phyloP scores from a whole-genome alignment of 2,888 invertebrate genomes.

The Hirtodrosophila confusa region DNA sequence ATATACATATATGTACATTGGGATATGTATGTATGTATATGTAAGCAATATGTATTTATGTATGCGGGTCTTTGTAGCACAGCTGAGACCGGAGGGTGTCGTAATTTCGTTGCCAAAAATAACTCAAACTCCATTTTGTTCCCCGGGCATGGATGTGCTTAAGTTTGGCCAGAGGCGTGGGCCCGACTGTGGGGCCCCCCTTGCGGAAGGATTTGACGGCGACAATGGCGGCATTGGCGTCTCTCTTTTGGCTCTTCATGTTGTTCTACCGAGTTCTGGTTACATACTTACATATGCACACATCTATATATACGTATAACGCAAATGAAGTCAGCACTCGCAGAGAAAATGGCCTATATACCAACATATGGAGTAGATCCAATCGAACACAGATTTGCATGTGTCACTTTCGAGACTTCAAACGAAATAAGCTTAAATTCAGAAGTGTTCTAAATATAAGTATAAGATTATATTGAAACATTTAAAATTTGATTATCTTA shows the following conservation, averaged over 20 bases:
- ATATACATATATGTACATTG: constrained; percentile 19
- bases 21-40: constrained; percentile 6
- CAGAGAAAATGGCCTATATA: constrained; percentile 67
- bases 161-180: constrained; percentile 2
- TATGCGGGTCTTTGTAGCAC: constrained; percentile 47
- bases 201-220: constrained; percentile 10
- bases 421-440: neutral
- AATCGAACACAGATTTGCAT: constrained; percentile 17
- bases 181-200: neutral
- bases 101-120: constrained; percentile 76
- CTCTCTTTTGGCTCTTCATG: constrained; percentile 23
- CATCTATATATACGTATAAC: constrained; percentile 17
- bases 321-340: constrained; percentile 64
- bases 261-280: constrained; percentile 33
- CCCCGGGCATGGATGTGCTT: constrained; percentile 4
- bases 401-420: constrained; percentile 2
- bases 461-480: no score
- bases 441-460: no score
- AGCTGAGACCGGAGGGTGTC: constrained; percentile 72
- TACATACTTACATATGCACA: neutral
- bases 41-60: constrained; percentile 16
- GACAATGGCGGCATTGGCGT: constrained; percentile 16
- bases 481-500: no score
- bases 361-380: constrained; percentile 23
- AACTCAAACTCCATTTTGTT: constrained; percentile 78